Evolutionary conservation across 2,113 vertebrate genomes (phyloP).

Genomic region (Melanerpes formicivorus): DNA sequence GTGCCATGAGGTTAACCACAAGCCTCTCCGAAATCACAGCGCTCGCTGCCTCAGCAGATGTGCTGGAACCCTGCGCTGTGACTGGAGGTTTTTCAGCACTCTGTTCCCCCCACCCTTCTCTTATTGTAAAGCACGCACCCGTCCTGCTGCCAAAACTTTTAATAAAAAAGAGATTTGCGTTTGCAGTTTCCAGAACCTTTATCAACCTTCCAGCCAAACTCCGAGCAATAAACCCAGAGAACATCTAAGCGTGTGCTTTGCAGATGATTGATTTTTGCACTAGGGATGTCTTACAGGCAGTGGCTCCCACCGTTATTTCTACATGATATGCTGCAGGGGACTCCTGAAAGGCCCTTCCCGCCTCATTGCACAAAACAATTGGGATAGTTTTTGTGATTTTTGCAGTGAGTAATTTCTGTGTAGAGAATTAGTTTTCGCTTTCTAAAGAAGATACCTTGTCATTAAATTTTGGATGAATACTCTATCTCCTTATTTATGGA

Average conservation of each 20-base stretch:
- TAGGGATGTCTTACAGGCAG: background rate
- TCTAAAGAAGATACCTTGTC: background rate
- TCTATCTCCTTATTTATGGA: background rate
- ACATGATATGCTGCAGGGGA: background rate
- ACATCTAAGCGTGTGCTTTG: conserved; percentile 44
- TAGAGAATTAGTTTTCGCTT: background rate
- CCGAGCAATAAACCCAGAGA: conserved; percentile 53
- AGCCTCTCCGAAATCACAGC: conserved; percentile 69
- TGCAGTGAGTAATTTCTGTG: background rate
- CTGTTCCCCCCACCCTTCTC: conserved; percentile 36
- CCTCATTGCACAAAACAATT: background rate
- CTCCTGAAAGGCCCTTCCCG: background rate
- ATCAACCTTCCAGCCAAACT: conserved; percentile 60
- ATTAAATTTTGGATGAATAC: background rate
- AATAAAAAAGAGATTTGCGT: conserved; percentile 49
- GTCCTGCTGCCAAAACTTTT: conserved; percentile 47
- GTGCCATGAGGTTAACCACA: conserved; percentile 78
- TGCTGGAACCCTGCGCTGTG: conserved; percentile 68
- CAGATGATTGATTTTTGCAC: conserved; percentile 55
- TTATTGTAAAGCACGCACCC: conserved; percentile 47
- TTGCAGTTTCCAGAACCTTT: conserved; percentile 60
- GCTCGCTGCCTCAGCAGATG: conserved; percentile 77
- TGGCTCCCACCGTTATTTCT: conserved; percentile 9
- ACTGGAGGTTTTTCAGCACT: conserved; percentile 73
- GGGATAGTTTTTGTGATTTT: background rate